phyloP scores from a whole-genome alignment of 2,797 vertebrate genomes.

The Tapera naevia region DNA sequence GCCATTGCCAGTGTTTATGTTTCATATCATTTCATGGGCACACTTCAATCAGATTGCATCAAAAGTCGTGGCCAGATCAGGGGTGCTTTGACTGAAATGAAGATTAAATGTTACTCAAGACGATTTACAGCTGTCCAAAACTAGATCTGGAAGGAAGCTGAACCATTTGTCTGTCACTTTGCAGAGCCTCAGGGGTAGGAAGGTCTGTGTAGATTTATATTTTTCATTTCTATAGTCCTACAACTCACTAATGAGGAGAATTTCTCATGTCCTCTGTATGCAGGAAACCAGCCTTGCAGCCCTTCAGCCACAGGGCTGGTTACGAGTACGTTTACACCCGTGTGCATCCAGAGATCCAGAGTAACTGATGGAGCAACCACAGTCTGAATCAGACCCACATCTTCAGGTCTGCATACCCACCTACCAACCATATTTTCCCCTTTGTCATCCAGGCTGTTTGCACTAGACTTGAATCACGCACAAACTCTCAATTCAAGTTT shows the following conservation, averaged over 20 bases:
- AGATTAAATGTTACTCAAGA: background rate
- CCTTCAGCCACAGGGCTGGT: background rate
- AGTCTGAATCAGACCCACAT: background rate
- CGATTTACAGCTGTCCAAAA: background rate
- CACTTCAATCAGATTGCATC: slow-evolving; percentile 52
- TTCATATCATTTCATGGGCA: slow-evolving; percentile 59
- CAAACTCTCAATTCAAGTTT: background rate
- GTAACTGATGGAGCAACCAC: background rate
- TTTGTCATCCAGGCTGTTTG: background rate
- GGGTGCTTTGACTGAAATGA: slow-evolving; percentile 26
- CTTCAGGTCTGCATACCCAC: background rate
- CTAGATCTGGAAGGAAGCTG: background rate
- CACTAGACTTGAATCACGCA: background rate
- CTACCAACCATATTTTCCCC: background rate
- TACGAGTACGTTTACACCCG: background rate
- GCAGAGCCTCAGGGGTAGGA: background rate
- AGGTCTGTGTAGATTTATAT: background rate
- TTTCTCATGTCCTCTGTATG: background rate
- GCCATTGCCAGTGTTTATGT: slow-evolving; percentile 36
- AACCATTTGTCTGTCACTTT: slow-evolving; percentile 24
- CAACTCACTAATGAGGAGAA: slow-evolving; percentile 13
- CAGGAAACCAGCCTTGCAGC: background rate
- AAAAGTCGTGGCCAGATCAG: background rate
- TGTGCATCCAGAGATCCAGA: background rate
- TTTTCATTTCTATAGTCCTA: background rate